Conservation (phyloP, 2,888 invertebrate genomes). For the Mimumesa dahlbomi region DNA sequence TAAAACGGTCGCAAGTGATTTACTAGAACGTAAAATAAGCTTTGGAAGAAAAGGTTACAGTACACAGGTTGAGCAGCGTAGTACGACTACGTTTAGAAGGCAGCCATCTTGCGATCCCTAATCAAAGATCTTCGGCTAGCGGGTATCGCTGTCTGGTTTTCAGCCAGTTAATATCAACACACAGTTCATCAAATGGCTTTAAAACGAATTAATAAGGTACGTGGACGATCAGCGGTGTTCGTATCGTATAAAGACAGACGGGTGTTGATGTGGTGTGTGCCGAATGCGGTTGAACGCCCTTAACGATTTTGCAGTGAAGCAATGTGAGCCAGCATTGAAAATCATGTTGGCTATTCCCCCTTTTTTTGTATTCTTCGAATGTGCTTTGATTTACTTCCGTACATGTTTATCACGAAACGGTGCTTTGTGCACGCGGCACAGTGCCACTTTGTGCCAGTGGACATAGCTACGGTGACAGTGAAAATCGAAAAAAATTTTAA, state of each 20-base stretch:
- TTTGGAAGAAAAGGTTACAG: slow-evolving; percentile 44
- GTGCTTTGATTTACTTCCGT: slow-evolving; percentile 49
- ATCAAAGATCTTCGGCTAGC: slow-evolving; percentile 92
- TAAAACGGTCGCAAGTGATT: background rate
- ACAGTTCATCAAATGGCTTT: slow-evolving; percentile 88
- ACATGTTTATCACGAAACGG: slow-evolving; percentile 31
- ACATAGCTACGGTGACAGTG: slow-evolving; percentile 68
- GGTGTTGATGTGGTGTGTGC: slow-evolving; percentile 64
- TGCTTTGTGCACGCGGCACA: slow-evolving; percentile 41
- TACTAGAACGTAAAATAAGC: background rate
- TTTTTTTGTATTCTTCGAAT: slow-evolving; percentile 50
- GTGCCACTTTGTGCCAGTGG: slow-evolving; percentile 60
- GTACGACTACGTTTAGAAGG: slow-evolving; percentile 90
- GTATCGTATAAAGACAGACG: slow-evolving; percentile 48
- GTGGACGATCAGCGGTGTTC: slow-evolving; percentile 80
- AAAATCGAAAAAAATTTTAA: slow-evolving; percentile 64
- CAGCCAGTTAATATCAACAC: slow-evolving; percentile 87
- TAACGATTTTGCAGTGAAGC: slow-evolving; percentile 84
- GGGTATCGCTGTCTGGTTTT: slow-evolving; percentile 90
- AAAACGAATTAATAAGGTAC: slow-evolving; percentile 98
- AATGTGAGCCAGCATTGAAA: slow-evolving; percentile 85
- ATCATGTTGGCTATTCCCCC: slow-evolving; percentile 68
- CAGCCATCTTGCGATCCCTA: slow-evolving; percentile 93
- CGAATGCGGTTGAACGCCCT: slow-evolving; percentile 81
- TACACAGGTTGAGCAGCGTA: slow-evolving; percentile 83